Evolutionary conservation across 2,797 vertebrate species (phyloP).

Genomic region (Sebastes cheni): DNA sequence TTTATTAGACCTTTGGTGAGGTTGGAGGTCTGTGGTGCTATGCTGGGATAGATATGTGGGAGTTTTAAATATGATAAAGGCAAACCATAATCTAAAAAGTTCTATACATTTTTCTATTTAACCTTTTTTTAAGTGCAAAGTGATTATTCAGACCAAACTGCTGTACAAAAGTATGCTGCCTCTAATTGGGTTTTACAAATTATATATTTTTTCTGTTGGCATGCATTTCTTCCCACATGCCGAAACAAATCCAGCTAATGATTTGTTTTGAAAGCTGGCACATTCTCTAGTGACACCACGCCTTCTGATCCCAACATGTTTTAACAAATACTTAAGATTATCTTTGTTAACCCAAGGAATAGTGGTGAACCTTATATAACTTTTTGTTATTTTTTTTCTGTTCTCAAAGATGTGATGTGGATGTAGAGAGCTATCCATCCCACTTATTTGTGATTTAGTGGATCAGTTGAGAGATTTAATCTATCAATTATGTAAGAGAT

Average conservation of each 20-base stretch:
- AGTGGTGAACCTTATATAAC: fast-evolving
- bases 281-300: background rate
- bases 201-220: too few species aligned
- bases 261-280: too few species aligned
- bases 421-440: too few species aligned
- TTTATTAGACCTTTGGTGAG: background rate
- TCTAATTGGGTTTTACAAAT: too few species aligned
- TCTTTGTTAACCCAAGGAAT: too few species aligned
- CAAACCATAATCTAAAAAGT: background rate
- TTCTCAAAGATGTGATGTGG: too few species aligned
- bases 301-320: slow-evolving; percentile 4
- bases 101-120: background rate
- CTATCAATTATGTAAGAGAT: fast-evolving
- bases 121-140: background rate
- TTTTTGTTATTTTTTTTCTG: too few species aligned
- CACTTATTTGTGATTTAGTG: too few species aligned
- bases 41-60: background rate
- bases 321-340: too few species aligned
- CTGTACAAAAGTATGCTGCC: too few species aligned
- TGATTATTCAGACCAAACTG: background rate
- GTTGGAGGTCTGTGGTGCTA: slow-evolving; percentile 76
- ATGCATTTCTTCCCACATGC: fast-evolving
- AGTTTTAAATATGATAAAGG: background rate
- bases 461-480: too few species aligned
- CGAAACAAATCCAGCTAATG: too few species aligned